Evolutionary conservation across 1,140 invertebrate species (phyloP), one percentile per base, ranked within the genome.

Genomic region (Drosophila saltans): DNA sequence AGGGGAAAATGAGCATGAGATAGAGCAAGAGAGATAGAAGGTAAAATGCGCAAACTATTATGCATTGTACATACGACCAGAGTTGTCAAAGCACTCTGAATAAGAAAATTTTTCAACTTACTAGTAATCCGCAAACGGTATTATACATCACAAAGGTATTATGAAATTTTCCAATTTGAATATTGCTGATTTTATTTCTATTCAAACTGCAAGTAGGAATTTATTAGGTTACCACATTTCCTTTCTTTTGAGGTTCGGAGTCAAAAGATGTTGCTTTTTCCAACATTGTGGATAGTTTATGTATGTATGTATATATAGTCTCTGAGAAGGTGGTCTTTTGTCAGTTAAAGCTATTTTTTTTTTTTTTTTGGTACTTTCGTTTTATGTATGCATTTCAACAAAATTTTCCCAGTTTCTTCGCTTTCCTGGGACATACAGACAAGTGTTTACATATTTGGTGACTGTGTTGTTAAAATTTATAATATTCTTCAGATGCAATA

Each of bases 381-480:
- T 48, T 21, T 24, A 24, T 24, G 24, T 24, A 24, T 24, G 43
- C 3, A 7, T 48, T 48, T 48, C 7, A 3, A 10, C 1, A 21
- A 52, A 52, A 0, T 48, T 48, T 48, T 2, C 8, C 2, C 21
- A 48, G n/a, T 48, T 48, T 9, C 6, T 45, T 48, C 26, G 2
- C 64, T 66, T 75, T 57, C 16, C 7, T 11, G 56, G 33, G 59
- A 61, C 43, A 56, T 33, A 55, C 43, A 71, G 11, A 36, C 45
- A 52, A 52, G 45, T 52, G 45, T 52, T 52, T 26, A 26, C 21
- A 52, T 52, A 10, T 52, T 52, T 52, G 24, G 21, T 26, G 45
- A 58, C 56, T 11, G 30, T 58, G 56, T 58, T 16, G 56, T 58
- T 36, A 21, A 61, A 24, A 62, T 62, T 62, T 43, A 62, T 62